Conservation (phyloP, 64 coral and sea anemone genomes). For the Platygyra sinensis region DNA sequence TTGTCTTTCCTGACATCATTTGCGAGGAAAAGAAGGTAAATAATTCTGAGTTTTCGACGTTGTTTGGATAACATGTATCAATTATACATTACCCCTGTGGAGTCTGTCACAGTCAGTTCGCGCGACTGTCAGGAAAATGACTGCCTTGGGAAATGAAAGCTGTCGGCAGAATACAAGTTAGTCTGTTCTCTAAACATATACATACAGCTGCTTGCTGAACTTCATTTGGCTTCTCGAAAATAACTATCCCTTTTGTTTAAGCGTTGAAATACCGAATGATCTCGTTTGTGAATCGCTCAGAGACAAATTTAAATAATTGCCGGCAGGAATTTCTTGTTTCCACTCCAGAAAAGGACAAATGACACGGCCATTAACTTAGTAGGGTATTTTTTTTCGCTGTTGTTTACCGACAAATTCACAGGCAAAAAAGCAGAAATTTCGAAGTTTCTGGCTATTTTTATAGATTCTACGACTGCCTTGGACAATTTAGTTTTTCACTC, state of each 20-base stretch:
- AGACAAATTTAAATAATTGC: background rate
- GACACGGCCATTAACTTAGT: background rate
- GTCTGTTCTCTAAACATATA: background rate
- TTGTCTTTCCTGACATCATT: background rate
- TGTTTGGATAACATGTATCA: conserved; percentile 25
- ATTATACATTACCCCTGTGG: background rate
- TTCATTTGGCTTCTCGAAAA: background rate
- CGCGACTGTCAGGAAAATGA: background rate
- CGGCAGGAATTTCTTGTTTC: background rate
- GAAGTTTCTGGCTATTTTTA: background rate
- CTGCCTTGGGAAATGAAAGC: background rate
- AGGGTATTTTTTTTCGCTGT: background rate
- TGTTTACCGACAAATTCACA: background rate
- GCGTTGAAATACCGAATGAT: background rate
- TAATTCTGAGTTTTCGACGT: conserved; percentile 8
- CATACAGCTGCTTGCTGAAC: background rate
- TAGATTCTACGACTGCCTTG: background rate
- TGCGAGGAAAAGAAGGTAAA: conserved; percentile 1
- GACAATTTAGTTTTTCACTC: background rate
- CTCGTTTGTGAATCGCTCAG: background rate
- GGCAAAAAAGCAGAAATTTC: background rate
- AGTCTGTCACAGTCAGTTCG: background rate
- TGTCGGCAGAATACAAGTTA: background rate
- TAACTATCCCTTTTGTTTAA: conserved; percentile 12
- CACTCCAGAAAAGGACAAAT: background rate